Conservation (phyloP, 1,140 invertebrate genomes). For the Drosophila aff. region DNA sequence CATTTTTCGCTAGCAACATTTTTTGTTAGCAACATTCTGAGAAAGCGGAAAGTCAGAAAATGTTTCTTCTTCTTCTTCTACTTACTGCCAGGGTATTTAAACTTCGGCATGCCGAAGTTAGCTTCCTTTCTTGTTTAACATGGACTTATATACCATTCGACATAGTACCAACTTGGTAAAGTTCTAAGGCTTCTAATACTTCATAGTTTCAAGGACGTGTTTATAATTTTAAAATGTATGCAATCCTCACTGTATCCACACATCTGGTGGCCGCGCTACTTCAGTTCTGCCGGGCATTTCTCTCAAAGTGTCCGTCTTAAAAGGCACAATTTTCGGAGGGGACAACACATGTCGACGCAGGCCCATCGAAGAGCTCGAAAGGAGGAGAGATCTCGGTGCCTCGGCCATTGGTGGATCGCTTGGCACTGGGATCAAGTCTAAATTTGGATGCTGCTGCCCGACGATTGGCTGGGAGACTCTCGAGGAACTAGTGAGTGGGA, state of each 20-base stretch:
- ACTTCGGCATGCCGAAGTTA: no score
- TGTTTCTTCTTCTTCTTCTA: no score
- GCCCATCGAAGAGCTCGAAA: neutral
- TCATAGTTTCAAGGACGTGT: no score
- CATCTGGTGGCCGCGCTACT: neutral
- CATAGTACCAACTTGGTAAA: neutral
- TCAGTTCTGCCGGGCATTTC: neutral
- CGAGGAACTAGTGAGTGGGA: conserved; percentile 40
- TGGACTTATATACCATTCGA: no score
- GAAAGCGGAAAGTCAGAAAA: no score
- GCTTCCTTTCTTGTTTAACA: no score
- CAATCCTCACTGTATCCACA: conserved; percentile 7
- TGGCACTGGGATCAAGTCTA: conserved; percentile 38
- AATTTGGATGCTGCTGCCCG: conserved; percentile 59
- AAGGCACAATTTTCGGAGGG: neutral
- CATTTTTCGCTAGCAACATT: no score
- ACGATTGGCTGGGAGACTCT: conserved; percentile 51
- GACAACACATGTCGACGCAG: conserved; percentile 30
- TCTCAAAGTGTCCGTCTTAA: neutral
- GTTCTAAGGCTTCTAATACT: no score
- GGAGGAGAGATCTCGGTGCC: conserved; percentile 11
- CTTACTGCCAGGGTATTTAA: no score
- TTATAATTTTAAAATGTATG: no score
- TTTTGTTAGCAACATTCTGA: no score
- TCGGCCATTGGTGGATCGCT: conserved; percentile 31